These are phyloP conservation scores for Drosophila athabasca DNA, from an alignment of 1,140 invertebrate species.

Conservation along the genomic window DNA sequence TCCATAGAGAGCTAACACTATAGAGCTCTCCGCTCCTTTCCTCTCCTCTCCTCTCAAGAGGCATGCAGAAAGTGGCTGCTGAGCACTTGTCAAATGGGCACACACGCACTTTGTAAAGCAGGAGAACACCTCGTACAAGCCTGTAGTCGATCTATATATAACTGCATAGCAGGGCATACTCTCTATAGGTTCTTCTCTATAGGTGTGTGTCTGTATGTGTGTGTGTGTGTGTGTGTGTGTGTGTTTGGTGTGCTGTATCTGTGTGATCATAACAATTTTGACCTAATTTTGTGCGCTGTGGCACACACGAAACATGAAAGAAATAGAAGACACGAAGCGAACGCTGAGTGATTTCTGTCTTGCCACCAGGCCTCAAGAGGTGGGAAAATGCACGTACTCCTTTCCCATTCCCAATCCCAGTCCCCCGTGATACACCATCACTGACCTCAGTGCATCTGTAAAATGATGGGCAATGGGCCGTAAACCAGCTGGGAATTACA, in stretches of 20 bases:
- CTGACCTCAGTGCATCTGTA: slow-evolving; percentile 73
- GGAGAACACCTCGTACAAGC: slow-evolving; percentile 63
- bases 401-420: slow-evolving; percentile 5
- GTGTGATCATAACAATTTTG: slow-evolving; percentile 82
- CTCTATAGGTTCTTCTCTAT: background rate
- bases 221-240: slow-evolving; percentile 5
- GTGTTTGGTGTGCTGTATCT: slow-evolving; percentile 36
- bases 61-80: slow-evolving; percentile 59
- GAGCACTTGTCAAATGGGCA: slow-evolving; percentile 63
- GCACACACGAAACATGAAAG: slow-evolving; percentile 61
- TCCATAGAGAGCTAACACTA: slow-evolving; percentile 26
- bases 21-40: slow-evolving; percentile 11
- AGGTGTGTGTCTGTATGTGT: background rate
- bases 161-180: slow-evolving; percentile 64
- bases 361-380: slow-evolving; percentile 10
- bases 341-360: slow-evolving; percentile 55
- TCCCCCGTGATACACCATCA: slow-evolving; percentile 33
- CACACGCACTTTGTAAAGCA: slow-evolving; percentile 60
- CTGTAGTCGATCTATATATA: slow-evolving; percentile 70
- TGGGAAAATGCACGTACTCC: slow-evolving; percentile 31
- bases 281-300: slow-evolving; percentile 67
- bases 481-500: slow-evolving; percentile 13
- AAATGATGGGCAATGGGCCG: slow-evolving; percentile 63
- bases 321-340: slow-evolving; percentile 39
- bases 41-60: slow-evolving; percentile 4